A percentile compares a stretch with the other conserved stretches of the same genome.
Conservation (phyloP, 2,797 vertebrate genomes). For the Odontamblyopus lacepedii region DNA sequence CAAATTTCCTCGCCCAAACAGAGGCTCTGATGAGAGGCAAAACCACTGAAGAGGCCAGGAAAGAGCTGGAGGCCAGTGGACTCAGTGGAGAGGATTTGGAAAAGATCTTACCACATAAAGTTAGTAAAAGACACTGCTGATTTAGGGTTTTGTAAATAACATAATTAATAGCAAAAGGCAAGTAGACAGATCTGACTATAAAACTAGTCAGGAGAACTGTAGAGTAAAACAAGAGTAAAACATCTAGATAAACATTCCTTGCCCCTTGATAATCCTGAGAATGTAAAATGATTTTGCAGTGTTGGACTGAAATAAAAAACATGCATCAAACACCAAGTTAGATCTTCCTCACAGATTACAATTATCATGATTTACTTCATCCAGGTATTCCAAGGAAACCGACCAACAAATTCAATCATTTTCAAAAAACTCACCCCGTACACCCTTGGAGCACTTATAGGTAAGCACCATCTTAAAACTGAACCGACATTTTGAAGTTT, state of each 20-base stretch:
- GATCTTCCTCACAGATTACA: not conserved
- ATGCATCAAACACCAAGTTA: too few species aligned
- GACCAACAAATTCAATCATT: conserved; percentile 94
- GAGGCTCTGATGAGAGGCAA: conserved; percentile 98
- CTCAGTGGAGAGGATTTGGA: conserved; percentile 84
- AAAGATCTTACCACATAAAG: conserved; percentile 96
- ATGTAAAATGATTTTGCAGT: too few species aligned
- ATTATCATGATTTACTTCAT: not conserved
- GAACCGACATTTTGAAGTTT: too few species aligned
- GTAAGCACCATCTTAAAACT: conserved; percentile 72
- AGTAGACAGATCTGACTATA: not conserved
- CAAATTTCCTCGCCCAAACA: conserved; percentile 96
- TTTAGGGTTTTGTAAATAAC: not conserved
- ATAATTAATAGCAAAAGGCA: not conserved
- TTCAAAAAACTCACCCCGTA: conserved; percentile 93
- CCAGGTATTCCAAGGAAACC: conserved; percentile 97
- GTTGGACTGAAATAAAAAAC: too few species aligned
- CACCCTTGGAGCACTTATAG: conserved; percentile 91
- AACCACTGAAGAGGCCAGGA: conserved; percentile 87
- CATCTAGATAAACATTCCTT: too few species aligned
- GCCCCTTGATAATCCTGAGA: too few species aligned
- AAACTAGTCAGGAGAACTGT: not conserved
- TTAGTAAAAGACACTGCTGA: conserved; percentile 48
- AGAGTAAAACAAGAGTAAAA: too few species aligned
- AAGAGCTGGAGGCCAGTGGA: conserved; percentile 87